A percentile compares a stretch with the other conserved stretches of the same genome.
phyloP scores from a whole-genome alignment of 2,888 invertebrate species.

The Peribatodes rhomboidaria region DNA sequence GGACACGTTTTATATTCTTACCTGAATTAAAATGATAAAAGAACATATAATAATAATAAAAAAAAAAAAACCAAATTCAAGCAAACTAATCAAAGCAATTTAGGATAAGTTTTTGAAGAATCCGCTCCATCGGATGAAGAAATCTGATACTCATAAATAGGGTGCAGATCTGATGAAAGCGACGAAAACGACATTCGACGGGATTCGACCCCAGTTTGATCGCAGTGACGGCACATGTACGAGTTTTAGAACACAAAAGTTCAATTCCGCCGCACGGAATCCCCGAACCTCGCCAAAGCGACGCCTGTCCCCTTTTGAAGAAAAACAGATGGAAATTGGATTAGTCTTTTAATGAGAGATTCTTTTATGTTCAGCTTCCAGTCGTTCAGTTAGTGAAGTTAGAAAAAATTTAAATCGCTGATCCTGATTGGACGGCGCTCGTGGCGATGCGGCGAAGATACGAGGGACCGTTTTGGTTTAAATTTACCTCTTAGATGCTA shows the following conservation, averaged over 20 bases:
- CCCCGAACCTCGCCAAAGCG: constrained; percentile 39
- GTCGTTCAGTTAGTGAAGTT: constrained; percentile 30
- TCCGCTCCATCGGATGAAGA: not conserved
- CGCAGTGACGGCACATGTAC: constrained; percentile 61
- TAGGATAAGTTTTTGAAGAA: not conserved
- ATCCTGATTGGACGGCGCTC: constrained; percentile 25
- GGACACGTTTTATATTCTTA: too few relatives aligned
- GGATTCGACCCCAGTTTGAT: constrained; percentile 53
- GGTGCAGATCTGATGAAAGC: constrained; percentile 44
- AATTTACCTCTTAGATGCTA: constrained; percentile 31
- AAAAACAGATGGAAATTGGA: constrained; percentile 49
- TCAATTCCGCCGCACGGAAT: constrained; percentile 36
- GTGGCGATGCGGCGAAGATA: constrained; percentile 19
- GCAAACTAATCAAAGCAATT: not conserved
- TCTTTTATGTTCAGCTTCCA: constrained; percentile 44
- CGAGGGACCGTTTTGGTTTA: constrained; percentile 18
- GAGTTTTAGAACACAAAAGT: constrained; percentile 50
- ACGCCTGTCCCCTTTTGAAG: constrained; percentile 41
- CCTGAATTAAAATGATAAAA: too few relatives aligned
- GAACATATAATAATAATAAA: too few relatives aligned
- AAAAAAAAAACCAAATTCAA: too few relatives aligned
- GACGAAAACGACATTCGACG: constrained; percentile 60
- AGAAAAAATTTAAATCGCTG: constrained; percentile 35
- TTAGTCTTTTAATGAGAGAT: constrained; percentile 54
- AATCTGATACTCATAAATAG: not conserved